These are phyloP conservation scores for Salarias fasciatus DNA, from an alignment of 2,797 vertebrate species.

Conservation along the genomic window DNA sequence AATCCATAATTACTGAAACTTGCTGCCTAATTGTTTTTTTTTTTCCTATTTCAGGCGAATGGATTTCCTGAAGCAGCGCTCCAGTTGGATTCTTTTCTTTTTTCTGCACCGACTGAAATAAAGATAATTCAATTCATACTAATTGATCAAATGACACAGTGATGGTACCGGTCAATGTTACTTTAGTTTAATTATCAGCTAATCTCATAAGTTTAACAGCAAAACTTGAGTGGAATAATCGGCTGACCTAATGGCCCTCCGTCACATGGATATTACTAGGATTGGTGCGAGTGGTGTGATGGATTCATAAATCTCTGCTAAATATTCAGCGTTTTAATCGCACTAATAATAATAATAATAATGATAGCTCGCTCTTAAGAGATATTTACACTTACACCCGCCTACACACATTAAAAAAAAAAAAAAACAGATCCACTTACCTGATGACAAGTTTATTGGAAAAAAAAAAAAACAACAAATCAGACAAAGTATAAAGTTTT, in stretches of 20 bases:
- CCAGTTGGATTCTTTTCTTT: not conserved
- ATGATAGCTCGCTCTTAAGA: not conserved
- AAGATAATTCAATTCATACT: not conserved
- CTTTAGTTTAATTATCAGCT: not conserved
- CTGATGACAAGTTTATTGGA: not conserved
- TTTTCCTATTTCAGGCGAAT: not conserved
- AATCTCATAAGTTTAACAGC: not conserved
- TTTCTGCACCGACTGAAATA: not conserved
- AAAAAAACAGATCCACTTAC: not conserved
- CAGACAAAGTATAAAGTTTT: not conserved
- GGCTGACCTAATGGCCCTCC: constrained; percentile 1
- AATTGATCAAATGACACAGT: not conserved
- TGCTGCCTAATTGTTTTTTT: not conserved
- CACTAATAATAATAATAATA: constrained; percentile 16
- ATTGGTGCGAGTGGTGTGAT: constrained; percentile 5
- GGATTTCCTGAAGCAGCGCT: constrained; percentile 1
- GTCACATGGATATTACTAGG: not conserved
- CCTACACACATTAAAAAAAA: not conserved
- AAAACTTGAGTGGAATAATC: not conserved
- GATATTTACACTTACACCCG: not conserved
- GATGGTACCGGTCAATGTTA: not conserved
- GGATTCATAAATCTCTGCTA: constrained; percentile 9
- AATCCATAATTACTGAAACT: not conserved
- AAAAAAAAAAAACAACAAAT: too few species aligned
- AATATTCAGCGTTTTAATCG: not conserved